Evolutionary conservation across 2,888 invertebrate species (phyloP).

Genomic region (Lasioglossum malachurum): DNA sequence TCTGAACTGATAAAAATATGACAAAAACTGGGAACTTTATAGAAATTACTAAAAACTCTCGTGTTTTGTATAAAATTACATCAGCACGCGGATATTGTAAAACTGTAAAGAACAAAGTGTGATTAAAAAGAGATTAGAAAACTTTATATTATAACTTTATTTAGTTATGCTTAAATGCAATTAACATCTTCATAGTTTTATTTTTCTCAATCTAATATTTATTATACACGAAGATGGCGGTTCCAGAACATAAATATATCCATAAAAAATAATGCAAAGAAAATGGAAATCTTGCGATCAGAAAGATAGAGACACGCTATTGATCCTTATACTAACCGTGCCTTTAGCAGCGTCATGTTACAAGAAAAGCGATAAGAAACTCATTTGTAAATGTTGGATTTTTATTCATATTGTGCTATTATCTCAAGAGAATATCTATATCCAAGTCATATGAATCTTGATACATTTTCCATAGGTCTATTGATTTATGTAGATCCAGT

Average conservation of each 20-base stretch:
- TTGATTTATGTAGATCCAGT: not conserved
- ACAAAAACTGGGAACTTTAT: not conserved
- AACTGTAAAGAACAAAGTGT: not conserved
- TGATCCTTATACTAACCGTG: not conserved
- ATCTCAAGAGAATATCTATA: not conserved
- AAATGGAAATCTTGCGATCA: not conserved
- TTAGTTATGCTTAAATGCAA: not conserved
- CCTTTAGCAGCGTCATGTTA: not conserved
- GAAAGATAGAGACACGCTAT: not conserved
- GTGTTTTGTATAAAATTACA: not conserved
- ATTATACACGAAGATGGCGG: too few relatives aligned
- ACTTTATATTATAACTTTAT: too few relatives aligned
- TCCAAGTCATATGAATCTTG: not conserved
- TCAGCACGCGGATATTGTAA: not conserved
- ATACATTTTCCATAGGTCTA: not conserved
- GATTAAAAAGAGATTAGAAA: too few relatives aligned
- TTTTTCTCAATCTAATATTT: not conserved
- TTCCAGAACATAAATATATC: not conserved
- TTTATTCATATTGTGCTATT: not conserved
- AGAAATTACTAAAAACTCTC: not conserved
- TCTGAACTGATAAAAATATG: not conserved
- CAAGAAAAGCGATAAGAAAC: not conserved
- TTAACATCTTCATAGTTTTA: not conserved
- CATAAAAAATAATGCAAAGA: not conserved
- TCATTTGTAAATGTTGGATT: not conserved